These are phyloP conservation scores for Sardinella longiceps DNA, from an alignment of 2,797 vertebrate species.

Conservation along the genomic window DNA sequence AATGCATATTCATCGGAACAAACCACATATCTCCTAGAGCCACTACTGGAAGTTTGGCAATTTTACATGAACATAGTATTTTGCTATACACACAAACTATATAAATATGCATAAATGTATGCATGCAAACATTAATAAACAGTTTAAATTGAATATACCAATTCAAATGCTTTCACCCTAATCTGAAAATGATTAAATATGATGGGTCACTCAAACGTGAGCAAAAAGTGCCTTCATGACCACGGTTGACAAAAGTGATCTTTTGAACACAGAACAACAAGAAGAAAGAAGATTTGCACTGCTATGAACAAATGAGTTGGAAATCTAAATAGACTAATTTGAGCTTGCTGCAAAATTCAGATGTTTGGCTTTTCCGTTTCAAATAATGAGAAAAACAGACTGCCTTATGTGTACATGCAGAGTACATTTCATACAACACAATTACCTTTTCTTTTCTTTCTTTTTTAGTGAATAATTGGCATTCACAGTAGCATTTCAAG, in stretches of 20 bases:
- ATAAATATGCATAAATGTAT: neutral
- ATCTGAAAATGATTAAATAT: neutral
- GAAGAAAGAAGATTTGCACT: neutral
- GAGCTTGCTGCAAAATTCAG: neutral
- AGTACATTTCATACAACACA: neutral
- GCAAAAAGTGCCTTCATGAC: neutral
- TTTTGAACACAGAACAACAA: neutral
- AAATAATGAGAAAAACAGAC: neutral
- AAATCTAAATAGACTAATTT: neutral
- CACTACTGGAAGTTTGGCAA: neutral
- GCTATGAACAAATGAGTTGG: neutral
- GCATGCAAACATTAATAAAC: no score
- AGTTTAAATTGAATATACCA: neutral
- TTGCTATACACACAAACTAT: neutral
- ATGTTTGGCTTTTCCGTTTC: neutral
- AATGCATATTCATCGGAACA: neutral
- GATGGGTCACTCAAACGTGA: neutral
- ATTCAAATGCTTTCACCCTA: neutral
- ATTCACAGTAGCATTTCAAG: neutral
- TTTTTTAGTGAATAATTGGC: neutral
- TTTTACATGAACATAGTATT: neutral
- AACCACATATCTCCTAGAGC: neutral
- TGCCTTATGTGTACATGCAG: neutral
- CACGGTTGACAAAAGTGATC: no score
- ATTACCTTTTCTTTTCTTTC: neutral